These are phyloP conservation scores for Amphipoea oculea DNA, from an alignment of 2,888 invertebrate genomes.

Conservation along the genomic window DNA sequence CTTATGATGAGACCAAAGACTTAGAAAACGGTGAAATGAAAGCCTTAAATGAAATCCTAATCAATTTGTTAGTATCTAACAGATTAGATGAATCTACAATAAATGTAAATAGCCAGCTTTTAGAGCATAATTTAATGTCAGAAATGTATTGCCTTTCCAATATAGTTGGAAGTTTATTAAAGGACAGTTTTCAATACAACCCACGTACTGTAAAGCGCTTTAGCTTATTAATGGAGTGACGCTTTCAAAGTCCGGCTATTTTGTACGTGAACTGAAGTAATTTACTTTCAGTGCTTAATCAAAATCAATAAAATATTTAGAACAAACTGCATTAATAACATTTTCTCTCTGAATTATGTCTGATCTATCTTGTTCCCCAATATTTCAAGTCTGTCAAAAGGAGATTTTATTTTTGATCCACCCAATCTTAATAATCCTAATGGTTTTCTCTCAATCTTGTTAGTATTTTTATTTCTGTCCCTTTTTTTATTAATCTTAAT, in stretches of 20 bases:
- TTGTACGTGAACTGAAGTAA: constrained; percentile 36
- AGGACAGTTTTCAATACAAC: constrained; percentile 43
- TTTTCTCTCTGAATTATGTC: constrained; percentile 26
- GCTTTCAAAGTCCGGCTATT: constrained; percentile 38
- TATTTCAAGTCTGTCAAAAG: constrained; percentile 46
- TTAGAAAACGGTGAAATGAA: neutral
- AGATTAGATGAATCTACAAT: neutral
- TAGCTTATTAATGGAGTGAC: constrained; percentile 48
- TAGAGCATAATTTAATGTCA: constrained; percentile 6
- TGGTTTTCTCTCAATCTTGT: constrained; percentile 36
- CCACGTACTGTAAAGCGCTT: constrained; percentile 31
- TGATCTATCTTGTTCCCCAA: constrained; percentile 24
- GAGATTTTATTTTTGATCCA: constrained; percentile 43
- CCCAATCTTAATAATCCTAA: constrained; percentile 55
- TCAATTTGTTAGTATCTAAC: neutral
- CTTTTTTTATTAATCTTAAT: constrained; percentile 28
- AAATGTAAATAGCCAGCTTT: constrained; percentile 5
- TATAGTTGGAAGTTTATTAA: constrained; percentile 28
- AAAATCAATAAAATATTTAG: constrained; percentile 3
- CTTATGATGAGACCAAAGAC: constrained; percentile 10
- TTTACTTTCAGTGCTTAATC: constrained; percentile 25
- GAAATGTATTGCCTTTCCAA: constrained; percentile 20
- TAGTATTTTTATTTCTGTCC: constrained; percentile 30
- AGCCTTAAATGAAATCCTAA: neutral
- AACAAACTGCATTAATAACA: constrained; percentile 23